Evolutionary conservation across 1,140 invertebrate species (phyloP), one percentile per base, ranked within the genome.

Genomic region (Myzus persicae): DNA sequence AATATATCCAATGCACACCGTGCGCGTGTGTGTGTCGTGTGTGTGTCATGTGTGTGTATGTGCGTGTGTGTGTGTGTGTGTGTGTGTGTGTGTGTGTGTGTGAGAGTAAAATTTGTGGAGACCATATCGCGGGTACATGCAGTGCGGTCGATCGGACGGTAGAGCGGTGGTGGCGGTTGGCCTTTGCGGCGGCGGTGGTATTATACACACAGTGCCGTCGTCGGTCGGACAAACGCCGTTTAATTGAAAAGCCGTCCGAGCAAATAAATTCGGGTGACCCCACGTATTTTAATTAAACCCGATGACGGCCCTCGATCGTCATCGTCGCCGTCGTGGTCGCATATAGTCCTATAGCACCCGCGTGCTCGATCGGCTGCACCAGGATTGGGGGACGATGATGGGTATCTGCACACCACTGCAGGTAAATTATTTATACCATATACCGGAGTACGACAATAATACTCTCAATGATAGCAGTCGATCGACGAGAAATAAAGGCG

Each of bases 201-300:
- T n/a, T 18, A 31, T 59, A n/a, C 14, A 67, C 31, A 51, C 20
- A 24, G 8, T 40, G 22, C 22, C 81, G 38, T 40, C 36, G 85
- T 88, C 31, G 44, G 85, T 36, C 18, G 31, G 20, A 88, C 44
- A 31, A 88, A 88, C 44, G 85, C 44, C 46, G 11, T 88, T 88
- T 88, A 88, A 88, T 88, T 88, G 85, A 88, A 88, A 88, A 88
- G 31, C 85, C 44, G 42, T 88, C 85, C 18, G 85, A 26, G 44
- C 26, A 48, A 48, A 88, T 88, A 88, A 88, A 88, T 88, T 88
- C 38, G 85, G 44, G 44, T 11, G 46, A 46, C 85, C 85, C 18
- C 31, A 48, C 85, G 44, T 88, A 48, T 48, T 88, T 88, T 88
- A 88, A 88, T 88, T 88, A 88, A 88, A 88, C 44, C 85, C 85